Conservation (phyloP, 2,113 vertebrate species). For the Cygnus buccinator region DNA sequence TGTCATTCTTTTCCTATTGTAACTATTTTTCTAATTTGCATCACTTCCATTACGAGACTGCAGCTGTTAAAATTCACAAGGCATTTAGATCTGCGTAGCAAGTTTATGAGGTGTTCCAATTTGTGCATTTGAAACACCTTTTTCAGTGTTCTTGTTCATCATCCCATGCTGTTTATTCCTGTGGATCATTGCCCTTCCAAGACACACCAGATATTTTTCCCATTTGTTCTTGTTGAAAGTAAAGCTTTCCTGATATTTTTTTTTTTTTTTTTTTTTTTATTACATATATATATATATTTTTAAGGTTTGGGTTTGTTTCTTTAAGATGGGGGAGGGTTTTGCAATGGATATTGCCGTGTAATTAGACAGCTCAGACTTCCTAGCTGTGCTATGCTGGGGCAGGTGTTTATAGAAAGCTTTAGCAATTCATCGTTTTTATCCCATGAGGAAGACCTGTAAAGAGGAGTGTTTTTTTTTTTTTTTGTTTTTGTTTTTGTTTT, state of each 20-base stretch:
- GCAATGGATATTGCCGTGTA: not conserved
- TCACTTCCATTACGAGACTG: not conserved
- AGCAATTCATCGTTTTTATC: not conserved
- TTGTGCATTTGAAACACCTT: not conserved
- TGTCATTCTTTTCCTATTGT: not conserved
- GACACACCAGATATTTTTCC: not conserved
- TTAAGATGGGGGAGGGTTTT: not conserved
- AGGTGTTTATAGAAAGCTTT: not conserved
- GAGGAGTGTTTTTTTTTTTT: not conserved
- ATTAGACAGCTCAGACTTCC: not conserved
- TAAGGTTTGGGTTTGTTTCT: not conserved
- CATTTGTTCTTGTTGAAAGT: not conserved
- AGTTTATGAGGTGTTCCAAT: not conserved
- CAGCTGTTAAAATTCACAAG: not conserved
- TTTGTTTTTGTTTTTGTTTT: not conserved
- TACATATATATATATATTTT: too few species aligned
- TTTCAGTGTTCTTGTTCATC: not conserved
- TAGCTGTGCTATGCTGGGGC: not conserved
- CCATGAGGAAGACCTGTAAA: not conserved
- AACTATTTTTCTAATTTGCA: not conserved
- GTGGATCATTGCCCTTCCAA: not conserved
- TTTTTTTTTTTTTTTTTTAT: not conserved
- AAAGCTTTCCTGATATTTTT: not conserved
- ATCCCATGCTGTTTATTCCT: not conserved
- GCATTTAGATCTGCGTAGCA: accelerated